A percentile compares a stretch with the other conserved stretches of the same genome.
Evolutionary conservation across 2,113 vertebrate species (phyloP).

Genomic region (Gracilinanus agilis): DNA sequence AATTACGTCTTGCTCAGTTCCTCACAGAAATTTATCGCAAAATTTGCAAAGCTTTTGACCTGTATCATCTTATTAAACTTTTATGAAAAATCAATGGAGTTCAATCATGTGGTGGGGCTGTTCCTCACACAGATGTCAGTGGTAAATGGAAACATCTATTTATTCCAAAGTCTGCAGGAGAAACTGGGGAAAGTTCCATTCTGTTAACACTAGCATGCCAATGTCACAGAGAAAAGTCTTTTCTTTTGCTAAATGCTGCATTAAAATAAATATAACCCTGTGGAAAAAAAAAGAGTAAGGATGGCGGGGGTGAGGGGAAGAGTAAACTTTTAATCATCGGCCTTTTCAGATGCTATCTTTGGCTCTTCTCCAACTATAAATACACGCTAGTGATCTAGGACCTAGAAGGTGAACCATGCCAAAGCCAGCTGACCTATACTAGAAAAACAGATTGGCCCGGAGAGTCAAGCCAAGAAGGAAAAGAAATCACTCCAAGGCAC

Average conservation of each 20-base stretch:
- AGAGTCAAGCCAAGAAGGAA: background rate
- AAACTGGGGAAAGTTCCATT: conserved; percentile 45
- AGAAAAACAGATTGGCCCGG: background rate
- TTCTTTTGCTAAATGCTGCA: background rate
- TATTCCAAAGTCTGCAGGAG: conserved; percentile 59
- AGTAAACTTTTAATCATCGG: background rate
- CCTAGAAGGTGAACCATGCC: background rate
- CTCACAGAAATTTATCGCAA: conserved; percentile 81
- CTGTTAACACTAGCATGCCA: conserved; percentile 3
- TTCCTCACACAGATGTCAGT: conserved; percentile 75
- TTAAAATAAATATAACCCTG: conserved; percentile 32
- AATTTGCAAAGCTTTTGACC: conserved; percentile 84
- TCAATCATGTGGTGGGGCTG: conserved; percentile 77
- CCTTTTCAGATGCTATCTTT: background rate
- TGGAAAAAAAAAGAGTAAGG: background rate
- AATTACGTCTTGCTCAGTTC: conserved; percentile 69
- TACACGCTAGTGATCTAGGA: background rate
- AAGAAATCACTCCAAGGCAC: too few relatives aligned
- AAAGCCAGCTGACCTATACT: background rate
- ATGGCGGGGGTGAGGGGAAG: background rate
- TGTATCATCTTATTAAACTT: conserved; percentile 85
- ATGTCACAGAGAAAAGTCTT: background rate
- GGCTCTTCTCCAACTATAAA: background rate
- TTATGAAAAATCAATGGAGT: conserved; percentile 87
- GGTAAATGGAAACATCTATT: conserved; percentile 70